Conservation (phyloP, 2,888 invertebrate species). For the Geophilus truncorum region DNA sequence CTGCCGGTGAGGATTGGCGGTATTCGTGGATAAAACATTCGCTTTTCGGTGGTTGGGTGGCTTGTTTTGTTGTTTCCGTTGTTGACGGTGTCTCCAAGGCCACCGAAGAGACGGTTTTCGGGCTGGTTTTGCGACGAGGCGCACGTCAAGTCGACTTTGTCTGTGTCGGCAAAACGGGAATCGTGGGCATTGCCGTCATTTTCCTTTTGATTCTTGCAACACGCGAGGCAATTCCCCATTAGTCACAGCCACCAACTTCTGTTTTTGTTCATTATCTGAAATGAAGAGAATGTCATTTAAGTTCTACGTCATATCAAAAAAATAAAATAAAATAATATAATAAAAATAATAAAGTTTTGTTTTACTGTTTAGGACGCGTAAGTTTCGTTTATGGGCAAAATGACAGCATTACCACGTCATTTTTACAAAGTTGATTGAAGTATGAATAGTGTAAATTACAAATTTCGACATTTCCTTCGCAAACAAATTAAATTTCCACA, state of each 20-base stretch:
- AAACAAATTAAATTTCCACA: no score
- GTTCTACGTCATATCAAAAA: no score
- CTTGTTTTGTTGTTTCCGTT: conserved; percentile 28
- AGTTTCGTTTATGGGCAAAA: no score
- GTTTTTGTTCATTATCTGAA: conserved; percentile 10
- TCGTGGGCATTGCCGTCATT: not conserved
- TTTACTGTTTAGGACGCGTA: no score
- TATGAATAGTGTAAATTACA: not conserved
- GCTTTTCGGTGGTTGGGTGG: conserved; percentile 5
- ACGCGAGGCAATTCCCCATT: conserved; percentile 39
- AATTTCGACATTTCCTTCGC: no score
- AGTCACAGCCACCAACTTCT: conserved; percentile 14
- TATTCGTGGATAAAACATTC: conserved; percentile 37
- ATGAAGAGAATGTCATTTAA: not conserved
- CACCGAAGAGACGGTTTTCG: not conserved
- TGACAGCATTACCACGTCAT: no score
- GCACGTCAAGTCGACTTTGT: conserved; percentile 27
- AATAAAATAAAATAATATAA: no score
- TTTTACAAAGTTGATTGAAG: not conserved
- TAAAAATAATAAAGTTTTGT: no score
- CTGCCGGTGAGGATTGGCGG: conserved; percentile 35
- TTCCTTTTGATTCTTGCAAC: conserved; percentile 32
- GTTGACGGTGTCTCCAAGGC: conserved; percentile 1
- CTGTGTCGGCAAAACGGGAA: not conserved
- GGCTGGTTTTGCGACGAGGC: not conserved